Base-by-base conservation (phyloP, 1,140 invertebrate species). In the Drosophila oshimai region DNA sequence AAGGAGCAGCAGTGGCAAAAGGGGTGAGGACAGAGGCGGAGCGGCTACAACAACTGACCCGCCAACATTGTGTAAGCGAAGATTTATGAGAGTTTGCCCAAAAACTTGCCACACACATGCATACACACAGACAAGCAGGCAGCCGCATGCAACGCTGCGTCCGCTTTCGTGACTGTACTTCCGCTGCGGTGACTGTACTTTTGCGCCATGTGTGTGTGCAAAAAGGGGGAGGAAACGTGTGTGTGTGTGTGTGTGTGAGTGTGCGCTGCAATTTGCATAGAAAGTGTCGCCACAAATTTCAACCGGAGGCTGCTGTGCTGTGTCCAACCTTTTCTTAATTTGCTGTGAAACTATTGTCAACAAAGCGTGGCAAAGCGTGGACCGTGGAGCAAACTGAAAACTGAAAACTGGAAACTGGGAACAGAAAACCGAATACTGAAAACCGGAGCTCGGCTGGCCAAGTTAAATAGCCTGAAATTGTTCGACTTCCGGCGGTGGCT, bases 331-430 rank as follows among this genome's bases (percentile, higher is more conserved):
- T 87, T 87, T 87, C 81, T 87, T 87, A 88, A 89, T 88, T 89
- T 88, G 74, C 83, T 89, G 84, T 88, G 71, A 89, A 88, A 88
- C 84, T 88, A 89, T 89, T 88, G 84, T 76, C 71, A 89, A 76
- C 84, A 74, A 84, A 84, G 79, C 71, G 51, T 74, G 68, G 68
- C 68, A 61, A 61, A 47, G 64, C 74, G 55, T 71, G 62, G 57
- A 31, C 64, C 28, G 31, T 15, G n/a, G 55, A 13, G 7, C 34
- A 20, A 44, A 7, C 28, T 20, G 45, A 20, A 18, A 47, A 20
- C 53, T 31, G 26, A 6, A 4, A 29, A 20, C 22, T 50, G 9
- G 28, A 5, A 26, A 28, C 26, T 31, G 17, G 18, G 12, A 45
- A 15, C 18, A 37, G 24, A 12, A 34, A 39, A 10, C 24, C 15